A percentile compares a stretch with the other conserved stretches of the same genome.
These are phyloP conservation scores for Ceratotherium simum DNA, from an alignment of 2,113 vertebrate species.

Conservation along the genomic window DNA sequence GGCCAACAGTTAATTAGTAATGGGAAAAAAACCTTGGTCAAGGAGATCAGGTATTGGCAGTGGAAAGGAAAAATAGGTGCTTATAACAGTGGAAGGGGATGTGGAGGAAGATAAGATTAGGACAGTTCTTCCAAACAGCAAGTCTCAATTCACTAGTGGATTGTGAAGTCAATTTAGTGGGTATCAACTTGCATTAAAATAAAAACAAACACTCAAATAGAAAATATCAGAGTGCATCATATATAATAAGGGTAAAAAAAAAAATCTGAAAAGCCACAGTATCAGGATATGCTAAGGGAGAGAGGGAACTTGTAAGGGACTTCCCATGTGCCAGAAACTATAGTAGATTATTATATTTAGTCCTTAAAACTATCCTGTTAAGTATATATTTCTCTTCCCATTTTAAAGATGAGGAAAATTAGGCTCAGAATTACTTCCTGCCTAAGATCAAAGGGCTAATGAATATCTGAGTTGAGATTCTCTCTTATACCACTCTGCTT, in stretches of 20 bases:
- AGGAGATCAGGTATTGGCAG: neutral
- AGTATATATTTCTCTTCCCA: neutral
- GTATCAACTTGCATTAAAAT: neutral
- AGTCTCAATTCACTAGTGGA: neutral
- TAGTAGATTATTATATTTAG: neutral
- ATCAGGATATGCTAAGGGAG: neutral
- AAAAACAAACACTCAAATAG: neutral
- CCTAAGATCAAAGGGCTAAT: neutral
- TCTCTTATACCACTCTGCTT: neutral
- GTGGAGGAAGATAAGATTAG: neutral
- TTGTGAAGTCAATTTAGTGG: neutral
- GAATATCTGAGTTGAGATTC: neutral
- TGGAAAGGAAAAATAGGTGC: neutral
- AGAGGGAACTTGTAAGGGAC: neutral
- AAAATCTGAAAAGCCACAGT: neutral
- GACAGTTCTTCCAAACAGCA: neutral
- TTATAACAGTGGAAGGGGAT: neutral
- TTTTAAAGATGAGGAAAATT: slow-evolving; percentile 19
- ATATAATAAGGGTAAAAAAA: neutral
- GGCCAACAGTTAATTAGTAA: neutral
- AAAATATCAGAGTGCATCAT: neutral
- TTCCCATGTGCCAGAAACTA: neutral
- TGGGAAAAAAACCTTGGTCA: neutral
- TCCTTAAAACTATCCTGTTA: neutral
- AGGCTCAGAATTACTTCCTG: slow-evolving; percentile 4